Evolutionary conservation across 2,888 invertebrate genomes (phyloP).

Genomic region (Oxystoma pomonae): DNA sequence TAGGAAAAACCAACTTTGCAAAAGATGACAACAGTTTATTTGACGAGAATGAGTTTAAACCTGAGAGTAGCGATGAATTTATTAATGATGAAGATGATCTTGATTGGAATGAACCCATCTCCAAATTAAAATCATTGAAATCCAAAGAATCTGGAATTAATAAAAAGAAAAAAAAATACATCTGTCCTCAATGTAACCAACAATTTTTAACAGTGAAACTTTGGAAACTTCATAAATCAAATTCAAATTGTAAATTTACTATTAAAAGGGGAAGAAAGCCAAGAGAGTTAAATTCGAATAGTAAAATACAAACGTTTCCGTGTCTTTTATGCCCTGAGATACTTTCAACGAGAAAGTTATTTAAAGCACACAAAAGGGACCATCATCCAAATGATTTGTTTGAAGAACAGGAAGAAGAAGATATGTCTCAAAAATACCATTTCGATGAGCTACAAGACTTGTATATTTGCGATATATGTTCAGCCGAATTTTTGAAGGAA

Average conservation of each 20-base stretch:
- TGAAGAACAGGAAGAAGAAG: constrained; percentile 12
- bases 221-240: not conserved
- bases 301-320: not conserved
- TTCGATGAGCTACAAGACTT: constrained; percentile 35
- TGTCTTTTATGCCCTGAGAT: constrained; percentile 16
- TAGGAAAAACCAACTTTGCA: too few species aligned
- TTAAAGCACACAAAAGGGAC: constrained; percentile 13
- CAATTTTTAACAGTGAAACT: not conserved
- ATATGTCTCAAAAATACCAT: constrained; percentile 34
- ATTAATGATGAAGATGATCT: not conserved
- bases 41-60: not conserved
- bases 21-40: too few species aligned
- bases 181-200: not conserved
- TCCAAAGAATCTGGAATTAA: not conserved
- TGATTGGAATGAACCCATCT: not conserved
- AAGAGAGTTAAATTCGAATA: not conserved
- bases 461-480: constrained; percentile 35
- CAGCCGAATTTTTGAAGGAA: constrained; percentile 32
- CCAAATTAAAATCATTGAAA: not conserved
- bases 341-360: constrained; percentile 10
- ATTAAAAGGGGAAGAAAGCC: not conserved
- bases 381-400: constrained; percentile 9
- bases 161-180: not conserved
- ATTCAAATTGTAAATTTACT: not conserved
- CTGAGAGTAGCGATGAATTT: not conserved